Conservation (phyloP, 2,113 vertebrate species). For the Orycteropus afer region DNA sequence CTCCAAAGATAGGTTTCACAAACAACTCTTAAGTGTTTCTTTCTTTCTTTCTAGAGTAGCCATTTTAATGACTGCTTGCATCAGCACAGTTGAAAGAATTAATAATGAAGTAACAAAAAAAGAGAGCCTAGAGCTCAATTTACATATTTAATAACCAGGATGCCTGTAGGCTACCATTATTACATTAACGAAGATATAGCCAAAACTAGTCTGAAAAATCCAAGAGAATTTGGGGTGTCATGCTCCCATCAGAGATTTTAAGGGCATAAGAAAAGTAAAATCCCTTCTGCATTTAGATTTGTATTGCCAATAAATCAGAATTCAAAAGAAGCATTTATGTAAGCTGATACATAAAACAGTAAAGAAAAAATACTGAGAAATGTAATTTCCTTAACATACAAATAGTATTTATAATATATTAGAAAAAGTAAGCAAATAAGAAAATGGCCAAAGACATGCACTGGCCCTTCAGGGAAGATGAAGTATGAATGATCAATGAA, state of each 20-base stretch:
- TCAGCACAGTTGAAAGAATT: not conserved
- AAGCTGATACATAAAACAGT: not conserved
- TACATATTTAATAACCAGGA: not conserved
- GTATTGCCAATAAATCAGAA: not conserved
- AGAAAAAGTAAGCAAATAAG: not conserved
- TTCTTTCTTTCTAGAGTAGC: not conserved
- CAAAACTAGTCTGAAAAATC: not conserved
- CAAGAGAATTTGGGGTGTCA: not conserved
- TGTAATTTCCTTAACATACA: not conserved
- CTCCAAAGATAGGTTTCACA: not conserved
- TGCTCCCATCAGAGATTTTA: not conserved
- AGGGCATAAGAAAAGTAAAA: not conserved
- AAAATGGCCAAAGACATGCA: not conserved
- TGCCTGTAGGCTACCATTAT: not conserved
- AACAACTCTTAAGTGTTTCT: not conserved
- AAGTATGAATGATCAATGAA: not conserved
- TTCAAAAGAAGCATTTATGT: not conserved
- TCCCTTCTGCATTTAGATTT: not conserved
- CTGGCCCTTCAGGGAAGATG: not conserved
- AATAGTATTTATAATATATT: not conserved
- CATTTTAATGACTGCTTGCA: not conserved
- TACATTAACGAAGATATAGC: not conserved
- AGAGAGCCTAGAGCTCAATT: not conserved
- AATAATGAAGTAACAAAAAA: not conserved
- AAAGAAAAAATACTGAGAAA: not conserved